phyloP scores from a whole-genome alignment of 1,140 invertebrate genomes.

The Whitmania pigra region DNA sequence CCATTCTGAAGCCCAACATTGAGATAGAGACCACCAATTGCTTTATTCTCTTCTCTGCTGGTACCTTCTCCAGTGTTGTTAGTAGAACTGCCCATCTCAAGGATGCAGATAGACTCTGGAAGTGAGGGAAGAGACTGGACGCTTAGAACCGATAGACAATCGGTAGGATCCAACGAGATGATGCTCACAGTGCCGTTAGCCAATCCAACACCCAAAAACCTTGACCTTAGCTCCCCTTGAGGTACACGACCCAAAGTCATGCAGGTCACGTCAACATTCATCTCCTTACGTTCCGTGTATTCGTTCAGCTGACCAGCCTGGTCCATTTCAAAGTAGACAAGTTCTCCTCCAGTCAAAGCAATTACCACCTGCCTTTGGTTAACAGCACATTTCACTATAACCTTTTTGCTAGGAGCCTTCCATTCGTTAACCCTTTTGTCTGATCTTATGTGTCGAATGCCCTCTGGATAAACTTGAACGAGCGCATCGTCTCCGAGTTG shows the following conservation, averaged over 20 bases:
- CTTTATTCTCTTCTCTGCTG: constrained; percentile 41
- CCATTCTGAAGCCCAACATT: constrained; percentile 98
- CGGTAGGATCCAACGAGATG: constrained; percentile 86
- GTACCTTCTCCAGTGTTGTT: constrained; percentile 18
- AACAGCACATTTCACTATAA: constrained; percentile 91
- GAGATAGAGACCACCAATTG: constrained; percentile 62
- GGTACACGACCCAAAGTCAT: constrained; percentile 95
- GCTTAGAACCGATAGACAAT: constrained; percentile 79
- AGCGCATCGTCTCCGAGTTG: constrained; percentile 92
- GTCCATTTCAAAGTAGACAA: constrained; percentile 99
- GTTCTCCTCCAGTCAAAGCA: constrained; percentile 85
- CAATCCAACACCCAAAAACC: constrained; percentile 91
- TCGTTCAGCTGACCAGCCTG: constrained; percentile 94
- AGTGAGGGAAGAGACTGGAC: constrained; percentile 93
- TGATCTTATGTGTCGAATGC: constrained; percentile 91
- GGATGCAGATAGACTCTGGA: constrained; percentile 89
- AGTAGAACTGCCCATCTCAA: constrained; percentile 61
- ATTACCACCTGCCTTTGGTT: constrained; percentile 93
- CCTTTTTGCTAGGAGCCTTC: constrained; percentile 93
- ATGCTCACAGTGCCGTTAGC: constrained; percentile 93
- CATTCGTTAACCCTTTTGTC: constrained; percentile 97
- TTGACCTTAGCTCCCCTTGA: constrained; percentile 79
- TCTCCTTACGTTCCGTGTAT: constrained; percentile 88
- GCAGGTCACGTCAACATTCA: constrained; percentile 91
- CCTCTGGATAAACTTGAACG: constrained; percentile 95